Base-by-base conservation (phyloP, 2,888 invertebrate genomes). In the Trilocha varians region DNA sequence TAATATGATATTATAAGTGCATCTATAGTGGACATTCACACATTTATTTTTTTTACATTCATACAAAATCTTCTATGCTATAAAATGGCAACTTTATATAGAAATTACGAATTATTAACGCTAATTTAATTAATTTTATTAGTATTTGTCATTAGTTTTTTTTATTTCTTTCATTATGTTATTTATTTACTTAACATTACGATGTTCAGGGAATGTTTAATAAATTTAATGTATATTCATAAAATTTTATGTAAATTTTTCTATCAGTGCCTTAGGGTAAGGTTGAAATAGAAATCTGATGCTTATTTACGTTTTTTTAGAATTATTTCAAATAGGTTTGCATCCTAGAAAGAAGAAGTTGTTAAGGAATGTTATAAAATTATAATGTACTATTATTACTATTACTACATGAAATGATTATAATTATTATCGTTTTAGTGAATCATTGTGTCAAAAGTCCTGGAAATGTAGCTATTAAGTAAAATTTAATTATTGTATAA, bases 211-310 rank as follows among this genome's bases (percentile, higher is more conserved):
- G 70, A 74, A 77, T 78, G 78, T 80, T 78, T 76, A 77, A 76
- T 78, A 78, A 73, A 70, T 76, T 73, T 76, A 74, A 70, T 62
- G 62, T 71, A 68, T 69, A 68, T 76, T 73, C 74, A 76, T 70
- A 64, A 52, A 62, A 65, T 66, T 64, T 59, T 59, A 65, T 66
- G 70, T 68, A 62, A 73, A 74, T 62, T 64, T 78, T 82, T 78
- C 62, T 78, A 68, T 74, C 80, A 82, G 80, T 82, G 82, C 79
- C 80, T 82, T 83, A 77, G 78, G 70, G 67, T 82, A 76, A 75
- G 71, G 65, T 75, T 76, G 69, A 61, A 63, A 70, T 70, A 67
- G 59, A 62, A 70, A 34, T 34, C 13, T 11, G 16, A 39, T n/a
- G n/a, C 25, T 25, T 25, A 4, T 25, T 9, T 25, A 9, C 11